Percentiles rank a stretch among this genome's conserved stretches.
phyloP scores from a whole-genome alignment of 2,797 vertebrate species.

The Sebastes iracundus region DNA sequence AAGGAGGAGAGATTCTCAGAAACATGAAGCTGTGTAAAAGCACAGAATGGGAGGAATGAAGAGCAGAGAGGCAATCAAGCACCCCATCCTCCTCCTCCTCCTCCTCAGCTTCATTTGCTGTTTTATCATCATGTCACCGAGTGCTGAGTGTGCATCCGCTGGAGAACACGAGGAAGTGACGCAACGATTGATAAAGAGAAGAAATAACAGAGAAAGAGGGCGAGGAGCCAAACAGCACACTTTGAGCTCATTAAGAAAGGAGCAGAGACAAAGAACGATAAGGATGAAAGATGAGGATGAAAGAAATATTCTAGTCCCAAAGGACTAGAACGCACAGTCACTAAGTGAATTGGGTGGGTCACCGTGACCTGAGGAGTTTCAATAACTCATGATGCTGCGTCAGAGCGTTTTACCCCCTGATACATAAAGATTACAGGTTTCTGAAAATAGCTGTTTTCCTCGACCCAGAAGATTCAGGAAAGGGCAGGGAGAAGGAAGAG shows the following conservation, averaged over 20 bases:
- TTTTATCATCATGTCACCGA: slow-evolving; percentile 14
- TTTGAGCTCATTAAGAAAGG: background rate
- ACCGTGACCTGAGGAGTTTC: background rate
- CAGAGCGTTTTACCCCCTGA: background rate
- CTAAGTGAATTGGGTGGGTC: background rate
- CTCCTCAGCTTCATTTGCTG: background rate
- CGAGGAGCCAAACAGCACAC: background rate
- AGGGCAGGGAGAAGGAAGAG: background rate
- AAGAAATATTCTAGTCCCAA: background rate
- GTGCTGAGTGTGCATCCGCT: slow-evolving; percentile 33
- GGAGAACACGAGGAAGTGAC: slow-evolving; percentile 31
- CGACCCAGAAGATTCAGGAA: slow-evolving; percentile 1
- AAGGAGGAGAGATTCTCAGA: background rate
- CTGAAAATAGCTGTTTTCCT: slow-evolving; percentile 30
- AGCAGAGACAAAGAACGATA: background rate
- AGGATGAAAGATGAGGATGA: background rate
- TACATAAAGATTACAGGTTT: background rate
- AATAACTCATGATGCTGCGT: background rate
- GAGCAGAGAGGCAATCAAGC: background rate
- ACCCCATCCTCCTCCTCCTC: background rate
- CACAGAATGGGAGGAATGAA: background rate
- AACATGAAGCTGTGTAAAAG: slow-evolving; percentile 38
- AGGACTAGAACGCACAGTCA: too few relatives aligned
- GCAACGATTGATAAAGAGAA: background rate
- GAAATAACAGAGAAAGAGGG: background rate